phyloP scores from a whole-genome alignment of 2,888 invertebrate genomes.

The Diaperis boleti region DNA sequence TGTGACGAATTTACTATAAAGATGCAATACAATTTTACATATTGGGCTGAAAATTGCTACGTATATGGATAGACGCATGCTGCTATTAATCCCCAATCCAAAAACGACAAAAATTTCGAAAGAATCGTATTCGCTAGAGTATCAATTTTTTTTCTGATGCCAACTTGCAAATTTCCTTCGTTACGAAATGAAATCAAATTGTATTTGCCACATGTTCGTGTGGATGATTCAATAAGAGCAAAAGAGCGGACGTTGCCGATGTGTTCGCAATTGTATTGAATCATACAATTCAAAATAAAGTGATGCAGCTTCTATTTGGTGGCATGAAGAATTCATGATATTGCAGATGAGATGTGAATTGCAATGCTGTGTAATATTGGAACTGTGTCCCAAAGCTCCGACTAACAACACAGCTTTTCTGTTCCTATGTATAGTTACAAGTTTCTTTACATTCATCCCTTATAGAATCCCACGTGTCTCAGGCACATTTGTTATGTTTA shows the following conservation, averaged over 20 bases:
- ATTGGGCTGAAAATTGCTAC: neutral
- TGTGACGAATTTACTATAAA: conserved; percentile 23
- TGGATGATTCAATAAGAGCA: conserved; percentile 43
- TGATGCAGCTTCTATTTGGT: conserved; percentile 57
- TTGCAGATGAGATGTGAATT: conserved; percentile 63
- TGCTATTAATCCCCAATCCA: too few species aligned
- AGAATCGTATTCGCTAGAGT: too few species aligned
- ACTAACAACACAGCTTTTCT: conserved; percentile 45
- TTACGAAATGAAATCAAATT: conserved; percentile 33
- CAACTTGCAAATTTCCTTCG: neutral
- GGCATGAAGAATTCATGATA: conserved; percentile 62
- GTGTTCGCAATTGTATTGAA: conserved; percentile 51
- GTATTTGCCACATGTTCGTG: conserved; percentile 32
- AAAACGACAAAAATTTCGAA: too few species aligned
- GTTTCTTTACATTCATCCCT: conserved; percentile 16
- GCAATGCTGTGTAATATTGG: conserved; percentile 58
- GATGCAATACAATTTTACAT: conserved; percentile 7
- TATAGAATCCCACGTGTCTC: conserved; percentile 10
- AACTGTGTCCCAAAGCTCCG: conserved; percentile 50
- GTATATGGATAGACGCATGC: too few species aligned
- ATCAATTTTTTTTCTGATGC: too few species aligned
- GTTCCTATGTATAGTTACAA: conserved; percentile 36
- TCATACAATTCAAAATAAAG: conserved; percentile 57
- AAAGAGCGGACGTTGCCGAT: conserved; percentile 34
- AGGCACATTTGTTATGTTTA: too few species aligned